These are phyloP conservation scores for Sinopyrophorus schimmeli DNA, from an alignment of 2,888 invertebrate species.

Conservation along the genomic window DNA sequence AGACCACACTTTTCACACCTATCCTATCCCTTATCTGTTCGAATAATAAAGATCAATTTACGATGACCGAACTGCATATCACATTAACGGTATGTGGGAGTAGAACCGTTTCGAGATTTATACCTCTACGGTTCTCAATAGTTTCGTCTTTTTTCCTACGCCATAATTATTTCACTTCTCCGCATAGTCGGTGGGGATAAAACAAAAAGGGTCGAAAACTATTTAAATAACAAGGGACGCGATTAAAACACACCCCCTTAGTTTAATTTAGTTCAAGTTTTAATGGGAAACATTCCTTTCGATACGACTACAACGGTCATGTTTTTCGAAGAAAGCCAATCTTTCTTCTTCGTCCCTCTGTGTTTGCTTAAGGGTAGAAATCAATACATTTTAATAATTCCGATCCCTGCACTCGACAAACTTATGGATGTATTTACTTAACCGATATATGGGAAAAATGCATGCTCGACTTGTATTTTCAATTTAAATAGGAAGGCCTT, in stretches of 20 bases:
- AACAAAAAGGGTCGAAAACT: slow-evolving; percentile 20
- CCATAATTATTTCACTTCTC: too few species aligned
- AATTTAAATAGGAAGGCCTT: too few species aligned
- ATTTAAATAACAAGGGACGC: slow-evolving; percentile 33
- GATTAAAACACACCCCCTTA: slow-evolving; percentile 30
- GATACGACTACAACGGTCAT: slow-evolving; percentile 4
- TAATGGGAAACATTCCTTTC: slow-evolving; percentile 24
- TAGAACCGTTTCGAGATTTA: slow-evolving; percentile 6
- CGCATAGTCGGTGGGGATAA: slow-evolving; percentile 7
- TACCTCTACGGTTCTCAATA: slow-evolving; percentile 14
- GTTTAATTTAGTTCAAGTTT: slow-evolving; percentile 29
- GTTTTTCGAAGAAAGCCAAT: slow-evolving; percentile 11
- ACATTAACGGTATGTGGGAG: slow-evolving; percentile 12
- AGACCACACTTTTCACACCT: too few species aligned
- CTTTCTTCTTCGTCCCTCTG: slow-evolving; percentile 6
- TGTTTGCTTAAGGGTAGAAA: slow-evolving; percentile 11
- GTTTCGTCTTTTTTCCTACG: too few species aligned
- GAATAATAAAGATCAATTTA: slow-evolving; percentile 32
- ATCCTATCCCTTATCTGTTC: slow-evolving; percentile 22
- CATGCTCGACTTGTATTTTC: slow-evolving; percentile 24
- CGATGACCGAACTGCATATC: slow-evolving; percentile 16
- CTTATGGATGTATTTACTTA: slow-evolving; percentile 22
- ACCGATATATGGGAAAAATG: slow-evolving; percentile 22
- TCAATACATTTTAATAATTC: slow-evolving; percentile 26
- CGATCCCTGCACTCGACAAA: slow-evolving; percentile 19